phyloP scores from a whole-genome alignment of 2,888 invertebrate species.

The Ochropacha duplaris region DNA sequence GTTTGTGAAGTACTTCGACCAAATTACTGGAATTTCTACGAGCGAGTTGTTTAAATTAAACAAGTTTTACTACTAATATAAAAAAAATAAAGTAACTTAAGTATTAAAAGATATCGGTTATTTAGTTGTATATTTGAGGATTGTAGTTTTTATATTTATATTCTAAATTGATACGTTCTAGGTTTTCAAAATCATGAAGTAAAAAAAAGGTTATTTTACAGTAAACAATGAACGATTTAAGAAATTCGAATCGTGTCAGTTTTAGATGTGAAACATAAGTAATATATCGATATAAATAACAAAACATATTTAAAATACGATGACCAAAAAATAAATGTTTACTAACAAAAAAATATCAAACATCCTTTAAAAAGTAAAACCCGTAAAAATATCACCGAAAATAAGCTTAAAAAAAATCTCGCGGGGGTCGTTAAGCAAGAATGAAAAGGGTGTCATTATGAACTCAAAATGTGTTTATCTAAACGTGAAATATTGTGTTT shows the following conservation, averaged over 20 bases:
- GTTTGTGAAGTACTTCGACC: slow-evolving; percentile 13
- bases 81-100: not conserved
- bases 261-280: too few relatives aligned
- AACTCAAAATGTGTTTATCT: slow-evolving; percentile 45
- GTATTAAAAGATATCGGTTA: not conserved
- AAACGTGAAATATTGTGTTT: slow-evolving; percentile 39
- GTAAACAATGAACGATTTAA: too few relatives aligned
- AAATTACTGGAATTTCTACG: slow-evolving; percentile 31
- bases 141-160: not conserved
- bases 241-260: too few relatives aligned
- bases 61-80: slow-evolving; percentile 1
- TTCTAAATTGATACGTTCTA: too few relatives aligned
- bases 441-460: slow-evolving; percentile 44
- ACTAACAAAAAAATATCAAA: slow-evolving; percentile 30
- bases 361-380: slow-evolving; percentile 21
- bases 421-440: slow-evolving; percentile 31
- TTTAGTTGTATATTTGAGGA: not conserved
- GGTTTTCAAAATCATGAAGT: too few relatives aligned
- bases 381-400: slow-evolving; percentile 31
- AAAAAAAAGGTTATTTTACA: too few relatives aligned
- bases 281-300: too few relatives aligned
- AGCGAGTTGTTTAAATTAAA: not conserved
- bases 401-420: slow-evolving; percentile 36
- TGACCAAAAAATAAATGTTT: not conserved
- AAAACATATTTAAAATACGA: not conserved